Base-by-base conservation (phyloP, 2,113 vertebrate genomes). In the Ammodramus savannarum region DNA sequence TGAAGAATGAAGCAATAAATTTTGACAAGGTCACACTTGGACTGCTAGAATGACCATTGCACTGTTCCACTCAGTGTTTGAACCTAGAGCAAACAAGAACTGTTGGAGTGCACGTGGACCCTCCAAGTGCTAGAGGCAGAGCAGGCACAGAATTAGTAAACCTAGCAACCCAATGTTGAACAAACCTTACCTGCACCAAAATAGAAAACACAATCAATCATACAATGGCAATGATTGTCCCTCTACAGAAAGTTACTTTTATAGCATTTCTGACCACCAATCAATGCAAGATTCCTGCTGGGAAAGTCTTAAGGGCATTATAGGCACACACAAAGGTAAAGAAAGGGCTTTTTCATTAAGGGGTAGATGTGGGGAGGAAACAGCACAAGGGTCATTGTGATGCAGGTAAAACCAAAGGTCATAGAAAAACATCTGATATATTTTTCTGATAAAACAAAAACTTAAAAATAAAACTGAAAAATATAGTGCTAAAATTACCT, bases 401-500 rank as follows among this genome's bases (percentile, higher is more conserved):
- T 25, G 27, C 20, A 77, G 72, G 20, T 23, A 81, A 86, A 90
- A 83, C 1, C 9, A 88, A 77, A 80, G 13, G 58, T 36, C 49
- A 93, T 0, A 49, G 25, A 83, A 88, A 82, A 66, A 5, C 2
- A 48, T 8, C 12, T 31, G 10, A 44, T 66, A 86, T 73, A 44
- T 73, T 80, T 83, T 62, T 46, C 29, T 63, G 16, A 13, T 52
- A 59, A 23, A 85, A 41, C 8, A 43, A 63, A 78, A 63, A 22
- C 44, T 51, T 39, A 39, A 48, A 48, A 38, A 18, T 75, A 48
- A 59, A 49, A 23, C 18, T 63, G 61, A 61, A 63, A 66, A 91
- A n/a, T 20, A 49, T 19, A 22, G 69, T 23, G 17, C 10, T 65
- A 21, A 63, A 94, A 59, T 90, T 98, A 98, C 98, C 98, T 99